A percentile compares a stretch with the other conserved stretches of the same genome.
Conservation (phyloP, 2,113 vertebrate species). For the Chionis minor region DNA sequence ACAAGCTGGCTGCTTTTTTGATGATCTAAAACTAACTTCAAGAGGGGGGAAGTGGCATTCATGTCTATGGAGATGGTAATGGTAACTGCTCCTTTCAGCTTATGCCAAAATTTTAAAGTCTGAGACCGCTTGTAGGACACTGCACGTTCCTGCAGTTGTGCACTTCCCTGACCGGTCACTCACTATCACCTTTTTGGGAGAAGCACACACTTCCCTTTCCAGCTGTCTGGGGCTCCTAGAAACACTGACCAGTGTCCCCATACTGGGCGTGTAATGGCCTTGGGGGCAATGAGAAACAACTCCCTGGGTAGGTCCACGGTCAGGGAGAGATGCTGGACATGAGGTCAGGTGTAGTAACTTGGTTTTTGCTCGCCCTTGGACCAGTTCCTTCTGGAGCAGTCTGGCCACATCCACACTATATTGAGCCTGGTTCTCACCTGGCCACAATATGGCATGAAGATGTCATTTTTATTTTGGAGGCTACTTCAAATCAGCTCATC, state of each 20-base stretch:
- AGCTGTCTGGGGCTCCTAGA: neutral
- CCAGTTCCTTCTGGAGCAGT: neutral
- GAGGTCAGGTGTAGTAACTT: neutral
- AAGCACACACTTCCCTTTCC: neutral
- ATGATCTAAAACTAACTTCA: neutral
- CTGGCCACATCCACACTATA: neutral
- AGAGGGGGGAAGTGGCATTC: neutral
- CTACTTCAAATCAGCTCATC: neutral
- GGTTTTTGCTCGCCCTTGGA: neutral
- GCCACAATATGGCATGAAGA: neutral
- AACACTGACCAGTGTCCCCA: neutral
- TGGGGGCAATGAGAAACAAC: neutral
- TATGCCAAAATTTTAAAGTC: neutral
- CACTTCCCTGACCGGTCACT: neutral
- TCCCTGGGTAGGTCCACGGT: no score
- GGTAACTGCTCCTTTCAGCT: neutral
- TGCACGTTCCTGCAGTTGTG: neutral
- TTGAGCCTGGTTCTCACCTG: neutral
- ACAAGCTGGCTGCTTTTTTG: neutral
- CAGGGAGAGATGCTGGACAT: neutral
- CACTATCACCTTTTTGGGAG: neutral
- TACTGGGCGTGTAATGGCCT: neutral
- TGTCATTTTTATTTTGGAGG: neutral
- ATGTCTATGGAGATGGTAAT: rapidly evolving
- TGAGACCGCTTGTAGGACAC: neutral